A percentile compares a stretch with the other conserved stretches of the same genome.
These are phyloP conservation scores for Takifugu rubripes DNA, from an alignment of 2,797 vertebrate species.

Conservation along the genomic window DNA sequence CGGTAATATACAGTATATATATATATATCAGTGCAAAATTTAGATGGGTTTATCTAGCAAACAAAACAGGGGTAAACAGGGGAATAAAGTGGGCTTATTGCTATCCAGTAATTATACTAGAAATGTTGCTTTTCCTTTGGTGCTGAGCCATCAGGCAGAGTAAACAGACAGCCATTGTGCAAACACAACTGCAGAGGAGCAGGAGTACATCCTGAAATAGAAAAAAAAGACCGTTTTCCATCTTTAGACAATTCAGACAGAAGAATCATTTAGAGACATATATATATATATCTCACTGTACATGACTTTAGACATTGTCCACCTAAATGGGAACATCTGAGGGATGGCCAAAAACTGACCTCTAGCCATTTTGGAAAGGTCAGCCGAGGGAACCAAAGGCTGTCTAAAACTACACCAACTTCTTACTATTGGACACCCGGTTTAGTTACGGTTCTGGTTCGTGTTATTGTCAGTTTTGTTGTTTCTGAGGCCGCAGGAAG, in stretches of 20 bases:
- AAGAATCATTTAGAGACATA: not conserved
- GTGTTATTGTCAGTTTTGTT: not conserved
- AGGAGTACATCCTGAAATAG: conserved; percentile 78
- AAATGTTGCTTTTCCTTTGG: conserved; percentile 73
- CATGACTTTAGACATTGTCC: no score
- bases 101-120: conserved; percentile 79
- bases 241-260: not conserved
- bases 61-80: conserved; percentile 54
- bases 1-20: conserved; percentile 18
- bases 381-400: not conserved
- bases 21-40: conserved; percentile 62
- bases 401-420: not conserved
- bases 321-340: no score
- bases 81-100: conserved; percentile 73
- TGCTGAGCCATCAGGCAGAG: conserved; percentile 67
- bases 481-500: no score
- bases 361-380: not conserved
- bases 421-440: not conserved
- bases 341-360: not conserved
- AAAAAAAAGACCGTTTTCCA: conserved; percentile 10
- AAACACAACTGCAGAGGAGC: conserved; percentile 68
- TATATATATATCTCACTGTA: not conserved
- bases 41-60: conserved; percentile 51
- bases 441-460: not conserved
- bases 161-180: conserved; percentile 80